Base-by-base conservation (phyloP, 2,797 vertebrate genomes). In the Erpetoichthys calabaricus region DNA sequence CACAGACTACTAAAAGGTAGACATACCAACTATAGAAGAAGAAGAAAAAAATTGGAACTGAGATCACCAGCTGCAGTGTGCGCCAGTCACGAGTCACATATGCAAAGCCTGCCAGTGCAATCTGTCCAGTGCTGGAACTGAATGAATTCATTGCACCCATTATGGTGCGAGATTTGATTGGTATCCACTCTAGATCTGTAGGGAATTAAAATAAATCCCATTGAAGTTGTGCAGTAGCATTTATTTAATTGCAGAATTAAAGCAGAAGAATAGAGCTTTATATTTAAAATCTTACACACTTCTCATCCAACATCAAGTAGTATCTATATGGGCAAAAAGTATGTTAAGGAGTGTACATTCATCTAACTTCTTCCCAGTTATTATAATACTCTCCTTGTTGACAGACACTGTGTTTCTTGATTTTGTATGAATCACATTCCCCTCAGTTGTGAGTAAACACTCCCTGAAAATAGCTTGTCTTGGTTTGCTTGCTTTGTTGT, bases 1-100 rank as follows among this genome's bases (percentile, higher is more conserved):
- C 25, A 25, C 47, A 50, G 47, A 7, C 7, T 3, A n/a, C 7
- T 50, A 7, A n/a, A 53, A 41, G 42, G 43, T 5, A n/a, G 10
- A 4, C 25, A 51, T 58, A 62, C 60, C 60, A 62, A 6, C 54
- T 51, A 10, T 44, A 62, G 2, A 58, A 50, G 60, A 62, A 62
- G 57, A 25, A 59, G 45, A 55, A 3, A 56, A 51, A 59, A 4
- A 10, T 58, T 0, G 60, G 56, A 3, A 43, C 5, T 7, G 60
- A 59, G n/a, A 59, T 10, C 3, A 41, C 7, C 6, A 57, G 7
- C 44, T 59, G 50, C 4, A 62, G 10, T 46, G 8, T 51, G 4
- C 51, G 56, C 51, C 51, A 53, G 6, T 62, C 44, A 1, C 7
- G 44, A 42, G 62, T 53, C 3, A 6, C 42, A 7, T 62, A 62